Base-by-base conservation (phyloP, 2,888 invertebrate genomes). In the Callyntrura sp. region DNA sequence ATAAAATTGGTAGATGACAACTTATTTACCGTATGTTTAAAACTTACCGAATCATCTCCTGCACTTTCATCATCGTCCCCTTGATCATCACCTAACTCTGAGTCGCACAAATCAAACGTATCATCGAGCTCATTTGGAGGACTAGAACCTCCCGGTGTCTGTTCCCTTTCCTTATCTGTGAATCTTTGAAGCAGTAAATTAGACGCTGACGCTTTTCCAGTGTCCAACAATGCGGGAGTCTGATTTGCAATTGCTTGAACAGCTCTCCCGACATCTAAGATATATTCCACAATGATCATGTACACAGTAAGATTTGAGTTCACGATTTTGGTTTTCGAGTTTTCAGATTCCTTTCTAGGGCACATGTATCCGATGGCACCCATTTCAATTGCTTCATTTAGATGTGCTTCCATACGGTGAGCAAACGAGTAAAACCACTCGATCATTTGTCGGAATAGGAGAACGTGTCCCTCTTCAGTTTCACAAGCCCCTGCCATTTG, bases 41-140 rank as follows among this genome's bases (percentile, higher is more conserved):
- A 14, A 93, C 94, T 93, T 93, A 95, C 95, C 2, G 98, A 98
- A 94, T 99, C 98, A 94, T 98, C 98, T 20, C 97, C 97, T 35
- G 97, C 98, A 81, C 98, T 98, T 93, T 99, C 98, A 88, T 98
- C 98, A 85, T 95, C 95, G 82, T 98, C 98, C 93, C 95, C 97
- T 79, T 97, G 95, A 93, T 98, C 98, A 91, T 98, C 98, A 12
- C 97, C 96, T 95, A 98, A 97, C 93, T 98, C 98, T 25, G 97
- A 96, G 92, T 98, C 98, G 86, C 97, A 93, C 12, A 93, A 68
- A 82, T 93, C 93, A 93, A 92, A 94, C 57, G 85, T 91, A 68
- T 93, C 93, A 51, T 93, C 93, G 11, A 91, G 70, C 88, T 93
- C 93, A 82, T 93, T 93, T 5, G 93, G 93, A 14, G 93, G 93